A percentile compares a stretch with the other conserved stretches of the same genome.
These are phyloP conservation scores for Cydia amplana DNA, from an alignment of 1,140 invertebrate genomes.

Conservation along the genomic window DNA sequence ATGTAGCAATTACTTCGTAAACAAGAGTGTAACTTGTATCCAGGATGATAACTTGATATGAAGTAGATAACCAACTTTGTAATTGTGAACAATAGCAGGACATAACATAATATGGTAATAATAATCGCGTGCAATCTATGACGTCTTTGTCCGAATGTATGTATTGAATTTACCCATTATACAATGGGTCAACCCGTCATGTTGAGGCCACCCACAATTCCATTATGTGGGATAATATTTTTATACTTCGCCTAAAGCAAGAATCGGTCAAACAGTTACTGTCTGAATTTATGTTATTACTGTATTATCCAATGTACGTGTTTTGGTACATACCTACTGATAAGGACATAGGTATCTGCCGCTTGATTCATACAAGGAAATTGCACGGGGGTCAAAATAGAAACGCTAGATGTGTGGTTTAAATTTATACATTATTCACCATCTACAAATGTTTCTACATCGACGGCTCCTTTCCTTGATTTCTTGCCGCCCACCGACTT, in stretches of 20 bases:
- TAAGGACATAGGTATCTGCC: not conserved
- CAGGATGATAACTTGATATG: no score
- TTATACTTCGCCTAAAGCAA: no score
- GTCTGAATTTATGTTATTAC: no score
- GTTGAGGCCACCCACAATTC: no score
- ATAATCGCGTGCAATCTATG: no score
- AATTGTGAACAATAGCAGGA: no score
- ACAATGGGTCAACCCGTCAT: no score
- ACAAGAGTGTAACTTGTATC: not conserved
- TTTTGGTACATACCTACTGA: not conserved
- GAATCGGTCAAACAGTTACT: no score
- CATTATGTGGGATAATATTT: no score
- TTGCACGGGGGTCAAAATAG: not conserved
- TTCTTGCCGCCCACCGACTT: conserved; percentile 74
- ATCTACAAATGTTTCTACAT: conserved; percentile 76
- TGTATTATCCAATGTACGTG: no score
- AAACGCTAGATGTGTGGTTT: not conserved
- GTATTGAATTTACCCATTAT: not conserved
- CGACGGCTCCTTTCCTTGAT: conserved; percentile 79
- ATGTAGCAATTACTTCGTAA: not conserved
- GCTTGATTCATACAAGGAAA: not conserved
- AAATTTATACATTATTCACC: conserved; percentile 43
- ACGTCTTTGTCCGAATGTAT: not conserved
- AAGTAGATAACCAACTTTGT: no score
- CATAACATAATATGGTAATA: no score